phyloP scores from a whole-genome alignment of 2,113 vertebrate genomes.

The Nansenia antarctica region DNA sequence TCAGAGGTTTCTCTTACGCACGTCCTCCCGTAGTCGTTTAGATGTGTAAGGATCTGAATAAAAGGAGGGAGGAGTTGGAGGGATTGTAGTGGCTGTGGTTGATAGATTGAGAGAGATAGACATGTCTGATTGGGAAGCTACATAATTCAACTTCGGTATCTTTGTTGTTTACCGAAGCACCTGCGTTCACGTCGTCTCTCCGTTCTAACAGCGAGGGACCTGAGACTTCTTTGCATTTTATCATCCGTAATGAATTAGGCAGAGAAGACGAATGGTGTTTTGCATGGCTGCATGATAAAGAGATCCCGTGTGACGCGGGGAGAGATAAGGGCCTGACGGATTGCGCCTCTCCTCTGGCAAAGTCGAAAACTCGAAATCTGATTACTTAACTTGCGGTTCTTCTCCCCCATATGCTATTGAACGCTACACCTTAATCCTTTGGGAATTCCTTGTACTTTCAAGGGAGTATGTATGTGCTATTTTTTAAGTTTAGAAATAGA shows the following conservation, averaged over 20 bases:
- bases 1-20: background rate
- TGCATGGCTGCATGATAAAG: slow-evolving; percentile 80
- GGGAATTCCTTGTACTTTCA: slow-evolving; percentile 17
- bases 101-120: slow-evolving; percentile 65
- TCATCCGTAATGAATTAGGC: slow-evolving; percentile 68
- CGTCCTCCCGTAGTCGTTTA: slow-evolving; percentile 19
- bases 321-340: slow-evolving; percentile 76
- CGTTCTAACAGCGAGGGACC: slow-evolving; percentile 51
- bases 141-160: slow-evolving; percentile 71
- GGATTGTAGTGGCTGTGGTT: slow-evolving; percentile 32
- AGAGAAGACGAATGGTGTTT: slow-evolving; percentile 78
- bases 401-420: slow-evolving; percentile 34
- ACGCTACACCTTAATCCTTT: slow-evolving; percentile 39
- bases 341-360: slow-evolving; percentile 66
- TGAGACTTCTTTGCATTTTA: slow-evolving; percentile 69
- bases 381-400: slow-evolving; percentile 53
- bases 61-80: slow-evolving; percentile 22
- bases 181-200: slow-evolving; percentile 53
- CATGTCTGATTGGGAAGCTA: slow-evolving; percentile 54
- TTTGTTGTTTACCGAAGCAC: slow-evolving; percentile 72
- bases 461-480: slow-evolving; percentile 12
- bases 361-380: slow-evolving; percentile 66
- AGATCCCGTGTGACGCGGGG: slow-evolving; percentile 64
- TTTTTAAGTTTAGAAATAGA: too few relatives aligned
- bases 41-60: slow-evolving; percentile 14